phyloP scores from a whole-genome alignment of 2,888 invertebrate genomes.

The Netelia fuscicornis region DNA sequence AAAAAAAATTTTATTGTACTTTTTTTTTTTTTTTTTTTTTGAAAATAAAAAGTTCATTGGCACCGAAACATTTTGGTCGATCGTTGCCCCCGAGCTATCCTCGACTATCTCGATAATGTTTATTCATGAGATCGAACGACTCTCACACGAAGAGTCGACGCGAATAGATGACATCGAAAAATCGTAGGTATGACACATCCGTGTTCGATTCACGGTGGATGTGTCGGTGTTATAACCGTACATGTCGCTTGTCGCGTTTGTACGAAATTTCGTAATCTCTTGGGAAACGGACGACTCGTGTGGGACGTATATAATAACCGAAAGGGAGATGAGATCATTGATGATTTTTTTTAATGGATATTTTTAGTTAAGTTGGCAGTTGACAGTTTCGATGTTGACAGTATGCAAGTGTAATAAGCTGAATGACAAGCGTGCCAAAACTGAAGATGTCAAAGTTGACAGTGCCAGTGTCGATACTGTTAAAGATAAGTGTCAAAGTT shows the following conservation, averaged over 20 bases:
- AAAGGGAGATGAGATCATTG: slow-evolving; percentile 30
- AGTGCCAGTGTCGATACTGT: too few relatives aligned
- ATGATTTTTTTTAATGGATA: not conserved
- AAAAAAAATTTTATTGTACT: not conserved
- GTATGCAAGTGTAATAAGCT: not conserved
- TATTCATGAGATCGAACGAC: slow-evolving; percentile 47
- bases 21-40: not conserved
- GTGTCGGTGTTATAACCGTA: not conserved
- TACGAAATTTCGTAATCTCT: slow-evolving; percentile 18
- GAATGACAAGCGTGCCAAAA: not conserved
- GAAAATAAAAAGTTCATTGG: slow-evolving; percentile 70
- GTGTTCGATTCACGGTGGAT: not conserved
- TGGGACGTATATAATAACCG: not conserved
- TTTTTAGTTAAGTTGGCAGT: not conserved
- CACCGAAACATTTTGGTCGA: slow-evolving; percentile 47
- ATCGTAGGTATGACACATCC: not conserved
- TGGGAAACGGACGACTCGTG: not conserved
- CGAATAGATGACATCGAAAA: not conserved
- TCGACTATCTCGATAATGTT: slow-evolving; percentile 15
- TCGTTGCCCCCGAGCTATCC: slow-evolving; percentile 13
- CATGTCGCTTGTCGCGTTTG: not conserved
- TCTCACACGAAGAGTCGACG: slow-evolving; percentile 2
- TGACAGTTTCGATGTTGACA: not conserved
- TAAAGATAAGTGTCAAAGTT: not conserved
- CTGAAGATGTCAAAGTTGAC: not conserved